Evolutionary conservation across 1,140 invertebrate species (phyloP).

Genomic region (Caenorhabditis tropicalis): DNA sequence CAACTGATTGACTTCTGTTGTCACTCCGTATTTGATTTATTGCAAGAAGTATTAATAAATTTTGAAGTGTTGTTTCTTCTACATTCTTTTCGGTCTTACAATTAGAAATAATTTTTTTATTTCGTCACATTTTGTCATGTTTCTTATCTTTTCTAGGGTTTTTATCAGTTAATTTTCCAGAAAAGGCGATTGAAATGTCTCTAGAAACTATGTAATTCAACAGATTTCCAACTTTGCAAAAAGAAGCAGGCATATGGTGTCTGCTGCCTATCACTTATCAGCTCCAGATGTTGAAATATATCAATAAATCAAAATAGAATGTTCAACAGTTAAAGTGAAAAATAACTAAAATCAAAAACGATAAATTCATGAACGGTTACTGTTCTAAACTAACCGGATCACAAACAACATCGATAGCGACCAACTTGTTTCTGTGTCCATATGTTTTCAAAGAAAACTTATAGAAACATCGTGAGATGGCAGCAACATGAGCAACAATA

Average conservation of each 20-base stretch:
- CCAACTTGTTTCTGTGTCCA: not conserved
- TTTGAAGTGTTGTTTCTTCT: no score
- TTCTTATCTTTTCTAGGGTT: not conserved
- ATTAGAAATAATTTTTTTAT: not conserved
- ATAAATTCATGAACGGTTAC: not conserved
- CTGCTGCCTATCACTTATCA: not conserved
- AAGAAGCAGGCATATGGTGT: not conserved
- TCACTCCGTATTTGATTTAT: no score
- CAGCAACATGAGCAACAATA: conserved; percentile 59
- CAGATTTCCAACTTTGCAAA: not conserved
- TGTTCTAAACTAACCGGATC: conserved; percentile 53
- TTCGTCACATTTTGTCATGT: not conserved
- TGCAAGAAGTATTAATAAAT: no score
- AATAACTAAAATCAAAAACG: not conserved
- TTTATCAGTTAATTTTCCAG: conserved; percentile 6
- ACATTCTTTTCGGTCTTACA: no score
- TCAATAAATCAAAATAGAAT: not conserved
- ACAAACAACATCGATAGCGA: conserved; percentile 65
- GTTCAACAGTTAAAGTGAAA: not conserved
- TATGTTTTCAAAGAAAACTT: conserved; percentile 63
- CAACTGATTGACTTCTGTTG: no score
- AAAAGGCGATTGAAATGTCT: conserved; percentile 15
- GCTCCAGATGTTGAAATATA: not conserved
- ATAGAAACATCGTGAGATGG: conserved; percentile 65
- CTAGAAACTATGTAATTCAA: not conserved